Evolutionary conservation across 1,140 invertebrate genomes (phyloP).

Genomic region (Phenacoccus solenopsis): DNA sequence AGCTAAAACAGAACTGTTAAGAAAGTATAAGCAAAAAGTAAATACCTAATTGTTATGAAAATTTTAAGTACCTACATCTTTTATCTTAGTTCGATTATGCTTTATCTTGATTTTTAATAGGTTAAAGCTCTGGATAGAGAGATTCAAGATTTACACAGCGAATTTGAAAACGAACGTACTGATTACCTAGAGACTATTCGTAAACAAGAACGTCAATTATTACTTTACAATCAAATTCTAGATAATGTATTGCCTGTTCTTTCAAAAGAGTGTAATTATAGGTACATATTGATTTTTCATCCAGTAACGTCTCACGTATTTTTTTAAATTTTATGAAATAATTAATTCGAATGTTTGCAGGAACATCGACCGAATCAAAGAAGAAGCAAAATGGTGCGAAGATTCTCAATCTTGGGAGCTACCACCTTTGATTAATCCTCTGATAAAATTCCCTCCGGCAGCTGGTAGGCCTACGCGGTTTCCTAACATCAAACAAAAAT

Average conservation of each 20-base stretch:
- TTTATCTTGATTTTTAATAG: constrained; percentile 29
- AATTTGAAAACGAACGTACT: constrained; percentile 70
- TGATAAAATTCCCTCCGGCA: constrained; percentile 53
- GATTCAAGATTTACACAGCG: constrained; percentile 63
- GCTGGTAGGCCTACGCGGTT: constrained; percentile 31
- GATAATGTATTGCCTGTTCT: constrained; percentile 58
- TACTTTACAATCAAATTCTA: constrained; percentile 53
- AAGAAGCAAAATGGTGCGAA: constrained; percentile 62
- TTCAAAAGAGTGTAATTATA: constrained; percentile 60
- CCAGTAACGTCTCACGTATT: not conserved
- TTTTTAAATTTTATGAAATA: not conserved
- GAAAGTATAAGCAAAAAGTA: constrained; percentile 55
- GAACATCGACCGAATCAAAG: constrained; percentile 51
- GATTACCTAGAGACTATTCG: constrained; percentile 77
- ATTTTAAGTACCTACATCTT: not conserved
- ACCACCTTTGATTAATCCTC: constrained; percentile 48
- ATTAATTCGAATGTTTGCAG: constrained; percentile 30
- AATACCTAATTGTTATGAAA: not conserved
- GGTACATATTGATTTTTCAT: constrained; percentile 33
- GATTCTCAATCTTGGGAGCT: constrained; percentile 58
- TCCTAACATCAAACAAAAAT: too few species aligned
- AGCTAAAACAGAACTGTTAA: constrained; percentile 54
- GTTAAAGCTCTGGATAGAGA: constrained; percentile 53
- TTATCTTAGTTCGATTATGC: not conserved
- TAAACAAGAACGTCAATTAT: constrained; percentile 56